Evolutionary conservation across 2,888 invertebrate genomes (phyloP).

Genomic region (Xestia xanthographa): DNA sequence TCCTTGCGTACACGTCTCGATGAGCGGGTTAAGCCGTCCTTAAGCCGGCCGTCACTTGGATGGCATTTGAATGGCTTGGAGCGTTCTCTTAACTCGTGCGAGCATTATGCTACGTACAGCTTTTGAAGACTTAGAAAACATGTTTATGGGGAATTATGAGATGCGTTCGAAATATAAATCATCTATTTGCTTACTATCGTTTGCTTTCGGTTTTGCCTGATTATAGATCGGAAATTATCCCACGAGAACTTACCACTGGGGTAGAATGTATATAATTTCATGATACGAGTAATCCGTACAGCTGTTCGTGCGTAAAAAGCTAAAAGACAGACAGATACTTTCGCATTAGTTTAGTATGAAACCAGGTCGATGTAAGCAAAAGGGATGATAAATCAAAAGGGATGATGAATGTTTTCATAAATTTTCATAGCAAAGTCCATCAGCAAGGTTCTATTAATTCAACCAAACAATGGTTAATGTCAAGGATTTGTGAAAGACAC

Average conservation of each 20-base stretch:
- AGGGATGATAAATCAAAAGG: neutral
- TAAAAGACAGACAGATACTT: neutral
- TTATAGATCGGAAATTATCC: neutral
- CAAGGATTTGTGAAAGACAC: neutral
- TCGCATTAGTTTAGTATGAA: neutral
- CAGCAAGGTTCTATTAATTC: neutral
- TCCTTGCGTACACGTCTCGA: conserved; percentile 16
- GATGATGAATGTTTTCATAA: neutral
- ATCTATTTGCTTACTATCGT: neutral
- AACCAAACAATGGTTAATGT: conserved; percentile 8
- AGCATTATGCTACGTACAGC: conserved; percentile 13
- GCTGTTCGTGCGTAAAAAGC: neutral
- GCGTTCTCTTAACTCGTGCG: neutral
- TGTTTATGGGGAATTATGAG: neutral
- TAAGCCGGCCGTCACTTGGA: conserved; percentile 45
- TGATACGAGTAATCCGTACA: neutral
- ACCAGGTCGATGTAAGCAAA: neutral
- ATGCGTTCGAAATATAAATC: neutral
- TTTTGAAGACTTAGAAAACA: neutral
- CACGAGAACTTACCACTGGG: neutral
- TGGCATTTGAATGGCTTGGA: conserved; percentile 25
- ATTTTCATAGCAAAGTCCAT: neutral
- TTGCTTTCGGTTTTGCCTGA: neutral
- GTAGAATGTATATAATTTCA: neutral
- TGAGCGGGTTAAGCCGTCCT: conserved; percentile 32